Evolutionary conservation across 2,113 vertebrate genomes (phyloP).

Genomic region (Elephantulus edwardii): DNA sequence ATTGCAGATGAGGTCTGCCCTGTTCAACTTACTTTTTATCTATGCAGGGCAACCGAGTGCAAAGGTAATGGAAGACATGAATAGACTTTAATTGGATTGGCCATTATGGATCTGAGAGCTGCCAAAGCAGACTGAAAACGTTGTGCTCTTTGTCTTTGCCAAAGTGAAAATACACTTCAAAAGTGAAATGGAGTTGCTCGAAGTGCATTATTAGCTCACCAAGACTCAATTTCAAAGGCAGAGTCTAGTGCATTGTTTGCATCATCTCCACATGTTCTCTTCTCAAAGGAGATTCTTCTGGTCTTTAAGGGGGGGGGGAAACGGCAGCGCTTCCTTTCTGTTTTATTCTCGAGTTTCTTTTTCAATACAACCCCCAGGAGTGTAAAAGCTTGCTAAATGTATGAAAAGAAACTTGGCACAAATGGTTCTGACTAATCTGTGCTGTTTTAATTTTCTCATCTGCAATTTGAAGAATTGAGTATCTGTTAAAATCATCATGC

Average conservation of each 20-base stretch:
- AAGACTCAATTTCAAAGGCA: neutral
- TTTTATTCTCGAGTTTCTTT: neutral
- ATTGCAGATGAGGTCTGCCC: slow-evolving; percentile 48
- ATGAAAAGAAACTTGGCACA: neutral
- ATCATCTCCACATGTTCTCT: neutral
- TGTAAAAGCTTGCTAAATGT: neutral
- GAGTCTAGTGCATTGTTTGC: neutral
- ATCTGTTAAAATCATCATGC: neutral
- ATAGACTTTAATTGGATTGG: slow-evolving; percentile 31
- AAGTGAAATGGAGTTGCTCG: slow-evolving; percentile 18
- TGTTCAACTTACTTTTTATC: neutral
- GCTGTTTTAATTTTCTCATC: neutral
- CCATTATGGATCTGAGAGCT: neutral
- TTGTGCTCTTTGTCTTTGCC: neutral
- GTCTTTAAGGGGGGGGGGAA: neutral
- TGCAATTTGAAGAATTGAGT: neutral
- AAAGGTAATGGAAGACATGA: neutral
- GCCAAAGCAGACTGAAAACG: slow-evolving; percentile 22
- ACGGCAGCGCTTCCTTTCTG: neutral
- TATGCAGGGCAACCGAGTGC: neutral
- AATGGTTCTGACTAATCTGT: neutral
- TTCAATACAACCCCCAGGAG: neutral
- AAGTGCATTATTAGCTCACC: neutral
- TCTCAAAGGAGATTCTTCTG: neutral
- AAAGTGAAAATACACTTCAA: slow-evolving; percentile 41